Percentiles rank a stretch among this genome's conserved stretches.
Conservation (phyloP, 2,888 invertebrate genomes). For the Thereva unica region DNA sequence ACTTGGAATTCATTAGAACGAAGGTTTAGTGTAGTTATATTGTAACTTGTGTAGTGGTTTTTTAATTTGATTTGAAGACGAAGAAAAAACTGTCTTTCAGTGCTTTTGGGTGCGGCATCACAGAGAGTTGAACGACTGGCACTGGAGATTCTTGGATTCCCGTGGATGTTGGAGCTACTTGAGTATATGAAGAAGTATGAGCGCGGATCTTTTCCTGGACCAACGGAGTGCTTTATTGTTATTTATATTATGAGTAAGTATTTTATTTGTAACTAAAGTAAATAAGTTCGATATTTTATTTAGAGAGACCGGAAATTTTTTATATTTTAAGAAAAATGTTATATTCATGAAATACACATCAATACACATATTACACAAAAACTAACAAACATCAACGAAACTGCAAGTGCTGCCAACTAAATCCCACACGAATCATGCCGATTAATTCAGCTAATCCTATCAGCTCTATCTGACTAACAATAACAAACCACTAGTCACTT, state of each 20-base stretch:
- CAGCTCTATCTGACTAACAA: too few relatives aligned
- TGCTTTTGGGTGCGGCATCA: conserved; percentile 89
- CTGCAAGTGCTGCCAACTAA: background rate
- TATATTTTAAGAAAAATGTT: background rate
- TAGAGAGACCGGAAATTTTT: too few relatives aligned
- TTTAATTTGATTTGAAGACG: conserved; percentile 2
- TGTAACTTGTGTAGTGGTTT: background rate
- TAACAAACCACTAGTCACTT: too few relatives aligned
- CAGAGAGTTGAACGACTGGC: conserved; percentile 85
- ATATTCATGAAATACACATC: too few relatives aligned
- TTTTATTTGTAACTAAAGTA: too few relatives aligned
- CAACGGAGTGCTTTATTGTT: conserved; percentile 81
- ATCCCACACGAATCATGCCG: background rate
- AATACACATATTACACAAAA: too few relatives aligned
- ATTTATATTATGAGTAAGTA: conserved; percentile 83
- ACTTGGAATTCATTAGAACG: too few relatives aligned
- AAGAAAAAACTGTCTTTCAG: conserved; percentile 59
- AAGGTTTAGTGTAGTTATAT: background rate
- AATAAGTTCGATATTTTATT: too few relatives aligned
- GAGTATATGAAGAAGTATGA: conserved; percentile 78
- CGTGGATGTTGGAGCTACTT: conserved; percentile 75
- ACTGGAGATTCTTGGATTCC: conserved; percentile 77
- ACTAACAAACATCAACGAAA: background rate
- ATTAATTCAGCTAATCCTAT: too few relatives aligned
- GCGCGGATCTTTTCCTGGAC: conserved; percentile 76